phyloP scores from a whole-genome alignment of 2,113 vertebrate genomes.

The Bubo scandiacus region DNA sequence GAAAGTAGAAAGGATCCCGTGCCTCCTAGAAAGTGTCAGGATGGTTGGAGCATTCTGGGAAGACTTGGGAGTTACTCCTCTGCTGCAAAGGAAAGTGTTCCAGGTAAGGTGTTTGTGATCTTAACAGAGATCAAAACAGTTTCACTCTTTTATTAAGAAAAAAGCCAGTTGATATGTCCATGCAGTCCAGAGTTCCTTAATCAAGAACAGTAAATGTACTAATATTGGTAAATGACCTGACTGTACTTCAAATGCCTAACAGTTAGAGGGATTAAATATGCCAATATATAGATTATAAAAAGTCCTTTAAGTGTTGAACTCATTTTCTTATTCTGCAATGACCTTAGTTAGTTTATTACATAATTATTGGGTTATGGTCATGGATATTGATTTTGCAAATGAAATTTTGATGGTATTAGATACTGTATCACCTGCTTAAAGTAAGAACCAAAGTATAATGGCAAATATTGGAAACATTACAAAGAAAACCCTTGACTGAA shows the following conservation, averaged over 20 bases:
- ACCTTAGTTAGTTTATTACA: background rate
- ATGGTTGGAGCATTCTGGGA: background rate
- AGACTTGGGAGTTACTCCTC: background rate
- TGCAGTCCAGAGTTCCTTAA: background rate
- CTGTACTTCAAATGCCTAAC: background rate
- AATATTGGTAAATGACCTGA: background rate
- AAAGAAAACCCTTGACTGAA: background rate
- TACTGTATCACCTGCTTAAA: background rate
- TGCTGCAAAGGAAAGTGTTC: background rate
- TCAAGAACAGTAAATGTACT: background rate
- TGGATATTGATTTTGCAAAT: background rate
- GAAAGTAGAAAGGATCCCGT: background rate
- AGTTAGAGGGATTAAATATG: background rate
- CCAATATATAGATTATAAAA: background rate
- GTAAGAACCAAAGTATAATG: background rate
- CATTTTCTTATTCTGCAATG: background rate
- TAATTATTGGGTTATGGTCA: background rate
- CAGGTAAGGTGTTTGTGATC: background rate
- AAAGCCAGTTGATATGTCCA: rapidly evolving
- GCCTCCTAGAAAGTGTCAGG: background rate
- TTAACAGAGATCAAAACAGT: background rate
- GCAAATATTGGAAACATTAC: background rate
- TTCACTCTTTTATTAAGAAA: background rate
- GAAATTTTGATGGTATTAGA: background rate
- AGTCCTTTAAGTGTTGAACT: background rate